A percentile compares a stretch with the other conserved stretches of the same genome.
These are phyloP conservation scores for Phallusia fumigata DNA, from an alignment of 23 tunicate genomes.

Conservation along the genomic window DNA sequence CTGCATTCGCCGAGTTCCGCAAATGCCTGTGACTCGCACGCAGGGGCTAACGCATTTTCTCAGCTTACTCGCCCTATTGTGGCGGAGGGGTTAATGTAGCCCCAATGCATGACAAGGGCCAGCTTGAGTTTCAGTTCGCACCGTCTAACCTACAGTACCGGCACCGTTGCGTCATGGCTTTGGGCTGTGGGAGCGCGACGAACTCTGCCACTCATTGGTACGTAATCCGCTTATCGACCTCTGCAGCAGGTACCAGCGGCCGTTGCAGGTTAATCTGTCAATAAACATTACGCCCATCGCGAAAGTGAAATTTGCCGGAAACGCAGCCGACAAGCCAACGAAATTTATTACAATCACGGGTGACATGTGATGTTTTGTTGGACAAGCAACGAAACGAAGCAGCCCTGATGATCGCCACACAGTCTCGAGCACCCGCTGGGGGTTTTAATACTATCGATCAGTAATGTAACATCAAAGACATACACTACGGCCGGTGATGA, in stretches of 20 bases:
- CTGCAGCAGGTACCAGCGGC: neutral
- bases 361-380: neutral
- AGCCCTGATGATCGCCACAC: neutral
- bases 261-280: no score
- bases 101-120: neutral
- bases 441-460: conserved; percentile 11
- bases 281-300: no score
- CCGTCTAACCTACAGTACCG: neutral
- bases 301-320: no score
- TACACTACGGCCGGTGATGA: neutral
- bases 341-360: neutral
- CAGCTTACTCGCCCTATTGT: neutral
- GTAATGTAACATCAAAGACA: conserved; percentile 12
- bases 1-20: conserved; percentile 16
- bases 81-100: neutral
- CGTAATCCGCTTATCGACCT: neutral
- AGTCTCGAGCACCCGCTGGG: neutral
- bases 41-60: conserved; percentile 5
- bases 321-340: neutral
- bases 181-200: neutral
- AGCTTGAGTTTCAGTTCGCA: neutral
- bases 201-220: neutral
- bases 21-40: conserved; percentile 5
- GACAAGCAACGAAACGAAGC: neutral
- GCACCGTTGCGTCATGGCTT: neutral